phyloP scores from a whole-genome alignment of 2,797 vertebrate genomes.

The Clarias pachynema region DNA sequence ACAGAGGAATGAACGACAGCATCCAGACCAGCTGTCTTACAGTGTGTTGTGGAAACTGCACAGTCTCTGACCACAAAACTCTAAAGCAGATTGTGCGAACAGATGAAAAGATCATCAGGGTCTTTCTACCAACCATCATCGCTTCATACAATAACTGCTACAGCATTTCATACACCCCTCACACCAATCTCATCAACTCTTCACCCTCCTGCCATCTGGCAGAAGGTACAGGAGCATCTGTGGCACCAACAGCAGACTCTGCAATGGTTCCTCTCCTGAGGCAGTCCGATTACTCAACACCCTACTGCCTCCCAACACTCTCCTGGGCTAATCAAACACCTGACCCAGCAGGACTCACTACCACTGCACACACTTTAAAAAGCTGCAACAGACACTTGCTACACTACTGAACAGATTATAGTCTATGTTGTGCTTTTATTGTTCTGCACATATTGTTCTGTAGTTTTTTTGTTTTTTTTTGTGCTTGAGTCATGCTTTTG shows the following conservation, averaged over 20 bases:
- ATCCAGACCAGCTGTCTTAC: conserved; percentile 10
- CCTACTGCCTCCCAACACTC: background rate
- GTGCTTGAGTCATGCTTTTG: background rate
- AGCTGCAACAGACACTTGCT: background rate
- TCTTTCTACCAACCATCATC: background rate
- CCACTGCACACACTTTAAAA: background rate
- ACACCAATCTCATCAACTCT: background rate
- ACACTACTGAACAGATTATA: background rate
- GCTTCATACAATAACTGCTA: background rate
- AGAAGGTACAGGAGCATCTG: background rate
- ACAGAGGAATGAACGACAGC: background rate
- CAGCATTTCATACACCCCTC: background rate
- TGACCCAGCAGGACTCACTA: background rate
- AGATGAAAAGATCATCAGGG: background rate
- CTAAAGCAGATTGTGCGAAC: conserved; percentile 8
- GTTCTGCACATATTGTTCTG: background rate
- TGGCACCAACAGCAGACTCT: background rate
- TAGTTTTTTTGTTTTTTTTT: background rate
- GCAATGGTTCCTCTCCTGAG: background rate
- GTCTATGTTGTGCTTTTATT: background rate
- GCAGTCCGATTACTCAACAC: background rate
- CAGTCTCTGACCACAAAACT: background rate
- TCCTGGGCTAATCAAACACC: background rate
- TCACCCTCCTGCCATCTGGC: background rate
- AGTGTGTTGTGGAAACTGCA: background rate